Percentiles rank a stretch among this genome's conserved stretches.
Conservation (phyloP, 2,113 vertebrate genomes). For the Dipodomys merriami region DNA sequence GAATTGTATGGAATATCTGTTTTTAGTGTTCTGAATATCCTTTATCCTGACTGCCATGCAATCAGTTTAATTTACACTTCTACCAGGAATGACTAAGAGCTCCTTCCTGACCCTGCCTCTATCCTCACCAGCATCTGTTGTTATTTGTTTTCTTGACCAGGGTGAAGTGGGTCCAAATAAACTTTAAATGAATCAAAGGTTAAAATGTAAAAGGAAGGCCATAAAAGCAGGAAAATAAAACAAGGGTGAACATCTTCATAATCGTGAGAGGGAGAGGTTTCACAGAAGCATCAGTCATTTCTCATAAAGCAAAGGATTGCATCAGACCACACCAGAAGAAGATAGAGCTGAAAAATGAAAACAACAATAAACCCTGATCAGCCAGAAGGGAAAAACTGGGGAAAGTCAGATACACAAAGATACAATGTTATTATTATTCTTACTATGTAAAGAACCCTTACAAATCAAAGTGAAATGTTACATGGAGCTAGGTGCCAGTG, state of each 20-base stretch:
- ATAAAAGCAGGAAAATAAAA: constrained; percentile 47
- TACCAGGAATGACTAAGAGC: too few relatives aligned
- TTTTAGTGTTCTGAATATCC: too few relatives aligned
- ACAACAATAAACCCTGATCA: background rate
- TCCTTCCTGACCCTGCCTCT: too few relatives aligned
- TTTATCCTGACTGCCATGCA: too few relatives aligned
- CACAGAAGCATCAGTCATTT: too few relatives aligned
- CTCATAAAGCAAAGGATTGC: background rate
- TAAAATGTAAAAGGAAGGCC: background rate
- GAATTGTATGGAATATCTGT: too few relatives aligned
- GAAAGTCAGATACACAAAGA: background rate
- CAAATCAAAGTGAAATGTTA: background rate
- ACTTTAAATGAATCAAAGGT: constrained; percentile 28
- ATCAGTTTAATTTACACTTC: too few relatives aligned
- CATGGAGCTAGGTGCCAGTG: too few relatives aligned
- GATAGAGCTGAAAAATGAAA: background rate
- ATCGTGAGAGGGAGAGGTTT: background rate
- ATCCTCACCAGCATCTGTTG: too few relatives aligned
- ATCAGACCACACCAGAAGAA: background rate
- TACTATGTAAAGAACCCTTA: background rate
- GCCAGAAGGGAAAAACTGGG: background rate
- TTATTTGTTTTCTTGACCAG: too few relatives aligned
- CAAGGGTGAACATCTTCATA: background rate
- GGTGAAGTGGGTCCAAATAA: too few relatives aligned
- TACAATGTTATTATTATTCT: background rate